Base-by-base conservation (phyloP, 92 coral and sea anemone genomes). In the Parazoanthus swiftii region DNA sequence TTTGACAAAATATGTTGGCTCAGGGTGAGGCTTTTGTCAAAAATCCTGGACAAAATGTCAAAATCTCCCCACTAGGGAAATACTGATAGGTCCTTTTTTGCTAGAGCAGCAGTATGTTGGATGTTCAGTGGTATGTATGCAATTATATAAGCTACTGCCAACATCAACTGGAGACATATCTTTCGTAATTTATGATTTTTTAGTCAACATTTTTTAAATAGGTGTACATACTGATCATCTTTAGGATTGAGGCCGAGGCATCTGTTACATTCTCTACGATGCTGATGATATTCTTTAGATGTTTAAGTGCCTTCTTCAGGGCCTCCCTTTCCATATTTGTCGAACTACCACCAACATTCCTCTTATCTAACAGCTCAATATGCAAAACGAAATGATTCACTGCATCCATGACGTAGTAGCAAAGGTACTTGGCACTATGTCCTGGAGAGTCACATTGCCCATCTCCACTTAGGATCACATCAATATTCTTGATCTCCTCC, bases 381-480 rank as follows among this genome's bases (percentile, higher is more conserved):
- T 89, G 85, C 15, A 92, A 50, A 16, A 88, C 85, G 73, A 63
- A 90, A 21, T 50, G 21, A 3, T 46, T 91, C 8, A 50, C 73
- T 29, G 76, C 37, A 11, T 89, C 90, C 88, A 91, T 79, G 0
- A 89, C 50, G 88, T 74, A 91, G 81, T 92, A 89, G 70, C 92
- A 92, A 4, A 92, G 89, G 44, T 86, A 81, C 74, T 92, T 92
- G 29, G 93, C 95, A 8, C 86, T 90, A 51, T 63, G 76, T 4
- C 92, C 91, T 29, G 91, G 92, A 11, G 89, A 92, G 85, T 92
- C 94, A 25, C 90, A 92, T 86, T 92, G 95, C 33, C 95, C 95
- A 90, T 93, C 95, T 73, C 93, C 95, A 81, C 68, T 74, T 11
- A 90, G 84, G 33, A 88, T 88, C 29, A 92, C 51, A 50, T 88